phyloP scores from a whole-genome alignment of 2,113 vertebrate genomes.

The Marmota monax region DNA sequence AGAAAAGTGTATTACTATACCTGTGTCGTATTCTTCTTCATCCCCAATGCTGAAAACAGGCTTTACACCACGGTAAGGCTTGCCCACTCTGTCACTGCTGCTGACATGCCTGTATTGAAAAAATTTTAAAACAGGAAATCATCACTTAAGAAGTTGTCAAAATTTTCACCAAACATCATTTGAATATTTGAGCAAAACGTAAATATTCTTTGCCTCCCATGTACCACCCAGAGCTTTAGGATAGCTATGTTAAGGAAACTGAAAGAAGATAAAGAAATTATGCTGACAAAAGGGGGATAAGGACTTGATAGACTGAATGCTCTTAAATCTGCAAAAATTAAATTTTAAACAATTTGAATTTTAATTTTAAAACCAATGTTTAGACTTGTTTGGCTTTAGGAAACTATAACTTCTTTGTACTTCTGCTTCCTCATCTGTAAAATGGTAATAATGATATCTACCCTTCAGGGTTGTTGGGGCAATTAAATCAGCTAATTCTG shows the following conservation, averaged over 20 bases:
- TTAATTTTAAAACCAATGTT: conserved; percentile 27
- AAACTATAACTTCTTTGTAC: neutral
- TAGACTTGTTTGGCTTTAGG: neutral
- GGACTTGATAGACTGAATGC: conserved; percentile 26
- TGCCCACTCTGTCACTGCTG: conserved; percentile 98
- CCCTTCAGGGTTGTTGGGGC: neutral
- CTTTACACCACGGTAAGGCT: conserved; percentile 98
- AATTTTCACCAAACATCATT: conserved; percentile 41
- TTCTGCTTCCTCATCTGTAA: conserved; percentile 26
- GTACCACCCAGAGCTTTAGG: conserved; percentile 64
- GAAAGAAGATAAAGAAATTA: conserved; percentile 66
- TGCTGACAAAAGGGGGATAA: conserved; percentile 75
- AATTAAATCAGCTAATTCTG: conserved; percentile 23
- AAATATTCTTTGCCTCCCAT: conserved; percentile 57
- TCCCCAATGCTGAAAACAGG: conserved; percentile 99
- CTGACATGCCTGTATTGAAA: conserved; percentile 93
- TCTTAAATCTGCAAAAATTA: conserved; percentile 28
- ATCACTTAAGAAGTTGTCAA: conserved; percentile 31
- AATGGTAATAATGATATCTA: neutral
- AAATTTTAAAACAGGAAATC: conserved; percentile 59
- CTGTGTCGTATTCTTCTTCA: conserved; percentile 98
- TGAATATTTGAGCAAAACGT: conserved; percentile 54
- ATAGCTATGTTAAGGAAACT: conserved; percentile 74
- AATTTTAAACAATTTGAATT: conserved; percentile 40
- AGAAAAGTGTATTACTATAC: conserved; percentile 84